Conservation (phyloP, 2,797 vertebrate genomes). For the Peromyscus nudipes region DNA sequence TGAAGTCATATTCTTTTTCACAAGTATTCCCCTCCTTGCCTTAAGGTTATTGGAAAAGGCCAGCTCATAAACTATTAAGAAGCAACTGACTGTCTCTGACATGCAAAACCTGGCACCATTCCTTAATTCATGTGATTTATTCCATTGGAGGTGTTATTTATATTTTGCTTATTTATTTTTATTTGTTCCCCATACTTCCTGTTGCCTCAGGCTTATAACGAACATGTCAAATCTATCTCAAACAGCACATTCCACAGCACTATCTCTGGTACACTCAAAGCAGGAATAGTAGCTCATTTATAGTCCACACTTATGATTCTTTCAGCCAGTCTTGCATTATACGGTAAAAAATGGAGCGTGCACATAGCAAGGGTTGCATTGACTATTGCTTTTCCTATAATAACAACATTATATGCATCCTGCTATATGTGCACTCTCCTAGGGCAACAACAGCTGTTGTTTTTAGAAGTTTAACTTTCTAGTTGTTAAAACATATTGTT, state of each 20-base stretch:
- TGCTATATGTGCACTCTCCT: neutral
- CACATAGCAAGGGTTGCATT: neutral
- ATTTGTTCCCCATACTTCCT: slow-evolving; percentile 47
- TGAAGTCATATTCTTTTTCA: slow-evolving; percentile 28
- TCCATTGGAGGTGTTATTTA: neutral
- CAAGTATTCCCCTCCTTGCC: slow-evolving; percentile 51
- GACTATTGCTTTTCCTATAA: neutral
- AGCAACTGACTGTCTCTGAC: slow-evolving; percentile 51
- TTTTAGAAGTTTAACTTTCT: slow-evolving; percentile 55
- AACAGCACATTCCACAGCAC: neutral
- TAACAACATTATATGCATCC: neutral
- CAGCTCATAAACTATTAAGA: slow-evolving; percentile 20
- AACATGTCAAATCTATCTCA: slow-evolving; percentile 33
- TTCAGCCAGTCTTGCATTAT: neutral
- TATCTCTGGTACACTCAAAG: neutral
- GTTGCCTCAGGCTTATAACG: slow-evolving; percentile 2
- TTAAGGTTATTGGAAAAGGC: slow-evolving; percentile 45
- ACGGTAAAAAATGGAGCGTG: neutral
- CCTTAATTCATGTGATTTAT: neutral
- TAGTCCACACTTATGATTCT: neutral
- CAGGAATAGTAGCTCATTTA: neutral
- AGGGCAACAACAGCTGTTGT: neutral
- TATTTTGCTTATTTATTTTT: neutral
- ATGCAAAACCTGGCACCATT: neutral
- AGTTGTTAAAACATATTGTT: slow-evolving; percentile 52